Base-by-base conservation (phyloP, 1,140 invertebrate genomes). In the Phocides pigmalion region DNA sequence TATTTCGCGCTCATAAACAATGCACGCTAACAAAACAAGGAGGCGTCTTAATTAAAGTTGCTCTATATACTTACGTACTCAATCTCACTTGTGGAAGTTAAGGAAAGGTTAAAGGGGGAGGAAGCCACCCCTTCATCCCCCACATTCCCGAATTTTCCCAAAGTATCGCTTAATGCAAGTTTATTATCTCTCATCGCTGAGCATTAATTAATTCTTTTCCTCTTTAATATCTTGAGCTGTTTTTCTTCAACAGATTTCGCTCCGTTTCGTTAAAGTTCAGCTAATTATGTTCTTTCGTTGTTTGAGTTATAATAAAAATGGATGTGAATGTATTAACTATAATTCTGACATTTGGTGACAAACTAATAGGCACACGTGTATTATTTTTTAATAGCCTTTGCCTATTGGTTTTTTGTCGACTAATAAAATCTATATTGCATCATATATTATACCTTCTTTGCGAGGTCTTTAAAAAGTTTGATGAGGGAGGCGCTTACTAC, bases 81-180 rank as follows among this genome's bases (percentile, higher is more conserved):
- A 85, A 87, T 84, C 86, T 87, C 87, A 79, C 87, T 86, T 79
- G 80, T 77, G 67, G 76, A 88, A 90, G 84, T 90, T 90, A 88
- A 84, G 83, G 83, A 88, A 88, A 90, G 86, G 87, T 90, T 87
- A 87, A 59, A 82, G 74, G 63, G 79, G 54, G 74, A 73, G 32
- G 50, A 16, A n/a, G 68, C 69, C 72, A 6, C 58, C 71, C 50
- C 66, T 68, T 17, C n/a, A n/a, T n/a, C 68, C 63, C 68, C 72
- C 63, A 72, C 77, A 74, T 81, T 81, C 84, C 84, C 85, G 77
- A 90, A 87, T 84, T 87, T 84, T 82, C 81, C 81, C 74, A 79
- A 87, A 89, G 86, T 89, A 90, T 89, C 84, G 81, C 77, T 87
- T 87, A 83, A 86, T 90, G 83, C 83, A 82, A 81, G 78, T 90